Conservation (phyloP, 2,113 vertebrate genomes). For the Mugil cephalus region DNA sequence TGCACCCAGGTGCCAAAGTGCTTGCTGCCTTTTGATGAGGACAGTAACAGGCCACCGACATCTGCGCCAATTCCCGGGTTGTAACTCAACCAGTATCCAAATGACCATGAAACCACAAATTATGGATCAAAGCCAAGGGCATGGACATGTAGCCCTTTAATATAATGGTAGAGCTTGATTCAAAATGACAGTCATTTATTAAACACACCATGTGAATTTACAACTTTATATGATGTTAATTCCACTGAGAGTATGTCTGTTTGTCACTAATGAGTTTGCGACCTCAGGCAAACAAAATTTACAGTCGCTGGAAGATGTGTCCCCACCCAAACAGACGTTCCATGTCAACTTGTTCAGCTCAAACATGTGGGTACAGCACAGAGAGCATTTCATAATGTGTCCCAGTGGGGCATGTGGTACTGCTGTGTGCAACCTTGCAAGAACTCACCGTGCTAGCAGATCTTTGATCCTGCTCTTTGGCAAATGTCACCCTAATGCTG, state of each 20-base stretch:
- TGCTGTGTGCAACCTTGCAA: constrained; percentile 20
- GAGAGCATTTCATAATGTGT: constrained; percentile 25
- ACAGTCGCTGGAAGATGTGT: constrained; percentile 51
- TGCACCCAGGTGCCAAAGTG: constrained; percentile 55
- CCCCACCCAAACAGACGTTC: constrained; percentile 61
- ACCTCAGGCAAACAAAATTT: constrained; percentile 48
- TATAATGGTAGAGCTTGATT: not conserved
- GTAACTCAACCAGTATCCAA: constrained; percentile 47
- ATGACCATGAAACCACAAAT: constrained; percentile 48
- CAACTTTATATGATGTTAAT: constrained; percentile 34
- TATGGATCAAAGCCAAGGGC: constrained; percentile 33
- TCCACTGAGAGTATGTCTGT: constrained; percentile 21
- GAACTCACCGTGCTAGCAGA: constrained; percentile 10
- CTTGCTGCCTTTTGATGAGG: constrained; percentile 33
- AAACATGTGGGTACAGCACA: constrained; percentile 24
- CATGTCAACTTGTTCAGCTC: constrained; percentile 45
- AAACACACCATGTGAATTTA: constrained; percentile 41
- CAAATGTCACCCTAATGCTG: constrained; percentile 53
- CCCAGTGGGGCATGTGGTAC: constrained; percentile 34
- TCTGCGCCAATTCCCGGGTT: constrained; percentile 37
- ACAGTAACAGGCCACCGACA: constrained; percentile 31
- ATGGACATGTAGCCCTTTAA: constrained; percentile 15
- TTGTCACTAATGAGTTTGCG: constrained; percentile 52
- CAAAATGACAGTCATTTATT: constrained; percentile 46
- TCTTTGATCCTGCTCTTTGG: constrained; percentile 56